Base-by-base conservation (phyloP, 1,140 invertebrate species). In the Tyrophagus putrescentiae region DNA sequence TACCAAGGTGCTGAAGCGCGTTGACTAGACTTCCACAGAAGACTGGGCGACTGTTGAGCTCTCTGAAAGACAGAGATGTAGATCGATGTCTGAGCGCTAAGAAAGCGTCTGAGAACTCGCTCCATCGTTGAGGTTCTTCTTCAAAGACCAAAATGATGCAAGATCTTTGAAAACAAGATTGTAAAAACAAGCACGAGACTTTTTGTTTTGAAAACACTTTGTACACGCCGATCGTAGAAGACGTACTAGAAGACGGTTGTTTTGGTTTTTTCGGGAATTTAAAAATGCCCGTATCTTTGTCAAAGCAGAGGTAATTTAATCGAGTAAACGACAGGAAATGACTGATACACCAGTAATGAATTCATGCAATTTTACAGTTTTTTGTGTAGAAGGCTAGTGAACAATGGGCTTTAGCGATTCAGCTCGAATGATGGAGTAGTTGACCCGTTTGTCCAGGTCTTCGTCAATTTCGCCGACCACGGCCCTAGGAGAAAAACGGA, bases 391-490 rank as follows among this genome's bases (percentile, higher is more conserved):
- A n/a, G 3, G 13, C 25, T 64, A 92, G 76, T 92, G 87, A 61
- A 82, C 78, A 65, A 94, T 85, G 60, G 85, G 77, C 70, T 84
- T 86, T 61, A 95, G 73, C 18, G 89, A 89, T 73, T 95, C 90
- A 31, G 89, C 89, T 75, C 85, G 80, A 62, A 94, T 87, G 65
- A 80, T 82, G 23, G 80, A 77, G 64, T 93, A 78, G 72, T 94
- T 88, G 66, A 93, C 70, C 69, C 83, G 76, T 61, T 82, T 81
- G 72, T 95, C 90, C 63, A 89, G 76, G 64, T 86, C 84, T 72
- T 95, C 89, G 72, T 94, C 89, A 65, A 95, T 79, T 74, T 91
- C 84, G 60, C 90, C 90, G 62, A 95, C 84, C 56, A 94, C 81
- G 29, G 87, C 90, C 50, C 83, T 85, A 70, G 67, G 78, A 76